Base-by-base conservation (phyloP, 2,888 invertebrate species). In the Euplagia quadripunctaria region DNA sequence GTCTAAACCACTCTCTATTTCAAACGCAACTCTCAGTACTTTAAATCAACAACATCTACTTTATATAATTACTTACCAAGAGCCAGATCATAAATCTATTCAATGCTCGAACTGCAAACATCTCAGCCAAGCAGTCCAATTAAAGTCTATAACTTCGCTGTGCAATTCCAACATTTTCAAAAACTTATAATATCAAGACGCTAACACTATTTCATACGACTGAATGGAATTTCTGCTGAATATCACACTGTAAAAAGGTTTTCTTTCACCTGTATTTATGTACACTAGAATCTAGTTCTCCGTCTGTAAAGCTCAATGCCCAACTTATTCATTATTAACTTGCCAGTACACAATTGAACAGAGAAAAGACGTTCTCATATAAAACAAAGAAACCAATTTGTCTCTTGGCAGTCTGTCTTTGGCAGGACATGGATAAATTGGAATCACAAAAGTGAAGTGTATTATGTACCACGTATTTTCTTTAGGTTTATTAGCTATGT, bases 291-390 rank as follows among this genome's bases (percentile, higher is more conserved):
- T 73, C 74, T 70, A 63, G 52, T 80, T 3, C 42, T 41, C 41
- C 20, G 46, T 64, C 52, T 68, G 63, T 70, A 68, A 66, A 76
- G 69, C 64, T 78, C 63, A 55, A 67, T 71, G 68, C 74, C 71
- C 72, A 63, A 73, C 80, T 81, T 75, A 79, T 80, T 73, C 67
- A 82, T 82, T 83, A 81, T 82, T 83, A 79, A 83, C 76, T 79
- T 72, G 73, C 74, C 63, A 79, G 68, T 72, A 68, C 77, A 76
- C 75, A 82, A 84, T 85, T 85, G 78, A 76, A 82, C 81, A 82
- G 65, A 71, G 68, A 82, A 84, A 80, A 58, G 71, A 81, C 78
- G 66, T 71, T 73, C 76, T 75, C 73, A 73, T 77, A 78, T 58
- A 58, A 20, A 46, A 83, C 69, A 65, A 69, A 75, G 61, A 77